Evolutionary conservation across 2,797 vertebrate species (phyloP).

Genomic region (Pipistrellus pygmaeus): DNA sequence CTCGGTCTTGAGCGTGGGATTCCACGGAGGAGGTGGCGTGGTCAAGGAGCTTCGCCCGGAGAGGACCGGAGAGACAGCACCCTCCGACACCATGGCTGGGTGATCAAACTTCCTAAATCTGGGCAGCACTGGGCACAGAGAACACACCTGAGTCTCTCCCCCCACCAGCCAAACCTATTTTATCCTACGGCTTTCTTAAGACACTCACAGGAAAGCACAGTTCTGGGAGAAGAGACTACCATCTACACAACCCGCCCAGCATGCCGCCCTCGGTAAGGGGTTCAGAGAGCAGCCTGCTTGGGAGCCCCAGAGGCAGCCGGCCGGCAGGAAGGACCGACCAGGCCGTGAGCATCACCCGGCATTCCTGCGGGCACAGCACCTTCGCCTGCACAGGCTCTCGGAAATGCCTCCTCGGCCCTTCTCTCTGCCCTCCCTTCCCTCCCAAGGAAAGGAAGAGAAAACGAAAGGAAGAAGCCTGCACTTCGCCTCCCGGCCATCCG

Average conservation of each 20-base stretch:
- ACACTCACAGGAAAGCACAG: neutral
- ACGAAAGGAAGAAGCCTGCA: slow-evolving; percentile 12
- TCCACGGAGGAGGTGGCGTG: slow-evolving; percentile 55
- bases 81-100: neutral
- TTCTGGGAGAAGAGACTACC: neutral
- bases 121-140: neutral
- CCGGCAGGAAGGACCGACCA: neutral
- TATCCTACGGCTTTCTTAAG: neutral
- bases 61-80: neutral
- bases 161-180: neutral
- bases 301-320: neutral
- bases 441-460: neutral
- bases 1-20: slow-evolving; percentile 56
- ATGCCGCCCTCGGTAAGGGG: neutral
- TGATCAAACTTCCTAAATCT: slow-evolving; percentile 84
- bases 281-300: neutral
- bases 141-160: neutral
- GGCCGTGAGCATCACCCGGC: neutral
- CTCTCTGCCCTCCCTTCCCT: neutral
- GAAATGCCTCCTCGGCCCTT: neutral
- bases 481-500: neutral
- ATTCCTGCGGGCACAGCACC: neutral
- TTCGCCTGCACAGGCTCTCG: neutral
- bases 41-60: neutral
- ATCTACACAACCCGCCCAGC: neutral